Base-by-base conservation (phyloP, 1,140 invertebrate genomes). In the Drosophila ohnishii region DNA sequence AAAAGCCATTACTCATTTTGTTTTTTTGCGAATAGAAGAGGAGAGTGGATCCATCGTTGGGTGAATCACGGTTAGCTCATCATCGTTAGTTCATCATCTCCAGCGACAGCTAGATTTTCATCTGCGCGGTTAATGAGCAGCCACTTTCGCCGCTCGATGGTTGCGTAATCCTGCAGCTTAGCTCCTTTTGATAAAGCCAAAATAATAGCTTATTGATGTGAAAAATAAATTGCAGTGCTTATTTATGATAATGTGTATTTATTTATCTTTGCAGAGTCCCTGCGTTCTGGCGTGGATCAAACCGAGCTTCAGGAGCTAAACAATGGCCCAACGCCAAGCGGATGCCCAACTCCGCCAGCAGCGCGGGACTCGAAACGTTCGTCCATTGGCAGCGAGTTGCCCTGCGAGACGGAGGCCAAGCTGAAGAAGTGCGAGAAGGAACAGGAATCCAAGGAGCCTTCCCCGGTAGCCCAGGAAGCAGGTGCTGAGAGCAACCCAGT, bases 251-350 rank as follows among this genome's bases (percentile, higher is more conserved):
- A 1, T n/a, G 1, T 16, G 0, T 9, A 19, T 11, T 3, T 8
- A 8, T 39, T 37, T 70, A 9, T 30, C 0, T 1, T 86, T 88
- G 5, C 76, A 87, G 83, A 87, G 66, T 87, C 83, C 16, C 50
- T 87, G 22, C 83, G 84, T 32, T 86, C 82, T 28, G 83, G 70
- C 13, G 75, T 83, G 28, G 83, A 87, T 51, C 80, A 80, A 67
- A 67, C 76, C 2, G 83, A 87, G 13, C 37, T 87, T 22, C 76
- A 79, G 50, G 83, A 87, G 47, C 67, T 87, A 3, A 83, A 51
- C 22, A 78, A 75, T 59, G 61, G 39, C 0, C 39, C 53, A 48
- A 6, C 42, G 28, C 50, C 56, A 0, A 50, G 44, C 40, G 74
- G 63, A 2, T 48, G 62, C 32, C 44, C 67, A 7, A 67, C 56